A percentile compares a stretch with the other conserved stretches of the same genome.
phyloP scores from a whole-genome alignment of 1,140 invertebrate species.

The Zaprionus ornatus region DNA sequence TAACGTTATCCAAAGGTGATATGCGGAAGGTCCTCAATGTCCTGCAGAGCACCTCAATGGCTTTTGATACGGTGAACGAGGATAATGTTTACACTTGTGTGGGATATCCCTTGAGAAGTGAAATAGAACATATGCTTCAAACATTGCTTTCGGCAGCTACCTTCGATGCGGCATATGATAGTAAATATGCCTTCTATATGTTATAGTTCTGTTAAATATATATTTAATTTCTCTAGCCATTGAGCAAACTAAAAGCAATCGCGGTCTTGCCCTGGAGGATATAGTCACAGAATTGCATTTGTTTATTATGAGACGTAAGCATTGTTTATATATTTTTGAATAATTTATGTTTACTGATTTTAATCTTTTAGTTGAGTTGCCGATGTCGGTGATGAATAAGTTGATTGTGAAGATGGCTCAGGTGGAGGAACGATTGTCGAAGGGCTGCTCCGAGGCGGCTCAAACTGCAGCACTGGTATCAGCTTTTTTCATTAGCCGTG shows the following conservation, averaged over 20 bases:
- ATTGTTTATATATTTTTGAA: slow-evolving; percentile 6
- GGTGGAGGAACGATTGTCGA: slow-evolving; percentile 91
- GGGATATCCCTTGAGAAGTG: slow-evolving; percentile 95
- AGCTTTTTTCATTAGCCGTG: slow-evolving; percentile 89
- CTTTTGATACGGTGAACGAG: slow-evolving; percentile 94
- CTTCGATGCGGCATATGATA: slow-evolving; percentile 91
- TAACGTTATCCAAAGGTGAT: slow-evolving; percentile 97
- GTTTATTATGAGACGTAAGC: slow-evolving; percentile 92
- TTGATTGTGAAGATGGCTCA: slow-evolving; percentile 92
- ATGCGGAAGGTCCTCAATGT: slow-evolving; percentile 99
- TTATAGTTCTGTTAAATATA: neutral
- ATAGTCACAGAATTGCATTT: slow-evolving; percentile 95
- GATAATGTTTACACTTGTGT: slow-evolving; percentile 98
- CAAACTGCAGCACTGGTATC: slow-evolving; percentile 93
- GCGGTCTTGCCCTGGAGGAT: slow-evolving; percentile 95
- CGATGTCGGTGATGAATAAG: slow-evolving; percentile 89
- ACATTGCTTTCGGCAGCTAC: slow-evolving; percentile 94
- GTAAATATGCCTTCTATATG: slow-evolving; percentile 85
- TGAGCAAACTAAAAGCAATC: slow-evolving; percentile 91
- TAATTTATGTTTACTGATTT: neutral
- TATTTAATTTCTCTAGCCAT: slow-evolving; percentile 87
- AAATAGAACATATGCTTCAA: slow-evolving; percentile 95
- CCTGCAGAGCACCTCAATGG: slow-evolving; percentile 95
- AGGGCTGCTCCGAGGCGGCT: slow-evolving; percentile 92
- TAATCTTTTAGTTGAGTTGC: slow-evolving; percentile 89